phyloP scores from a whole-genome alignment of 2,888 invertebrate genomes.

The Esperia sulphurella region DNA sequence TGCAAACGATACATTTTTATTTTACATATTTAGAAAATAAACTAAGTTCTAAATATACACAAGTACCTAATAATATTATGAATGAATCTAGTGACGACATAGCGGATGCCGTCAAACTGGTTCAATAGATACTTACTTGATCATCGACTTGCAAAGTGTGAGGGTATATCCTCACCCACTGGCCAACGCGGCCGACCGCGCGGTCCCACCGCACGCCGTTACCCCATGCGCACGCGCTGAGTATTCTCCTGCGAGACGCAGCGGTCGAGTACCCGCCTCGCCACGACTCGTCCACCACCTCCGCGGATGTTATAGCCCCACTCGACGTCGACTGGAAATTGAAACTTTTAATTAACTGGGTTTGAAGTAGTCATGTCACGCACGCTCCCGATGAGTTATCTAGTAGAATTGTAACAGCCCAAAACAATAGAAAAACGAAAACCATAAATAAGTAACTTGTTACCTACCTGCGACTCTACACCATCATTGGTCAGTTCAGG shows the following conservation, averaged over 20 bases:
- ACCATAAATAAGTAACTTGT: no score
- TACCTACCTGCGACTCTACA: slow-evolving; percentile 46
- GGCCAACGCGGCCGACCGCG: slow-evolving; percentile 82
- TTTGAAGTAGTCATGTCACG: neutral
- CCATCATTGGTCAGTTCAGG: slow-evolving; percentile 39
- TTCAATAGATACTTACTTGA: slow-evolving; percentile 35
- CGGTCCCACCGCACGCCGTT: slow-evolving; percentile 85
- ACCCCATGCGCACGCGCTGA: slow-evolving; percentile 79
- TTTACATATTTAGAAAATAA: no score
- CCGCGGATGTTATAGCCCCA: slow-evolving; percentile 37
- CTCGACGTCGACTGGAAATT: slow-evolving; percentile 41
- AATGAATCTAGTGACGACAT: no score
- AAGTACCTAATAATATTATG: no score
- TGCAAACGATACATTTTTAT: no score
- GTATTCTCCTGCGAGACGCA: slow-evolving; percentile 58
- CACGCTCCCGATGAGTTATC: no score
- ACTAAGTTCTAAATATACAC: no score
- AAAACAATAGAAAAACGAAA: no score
- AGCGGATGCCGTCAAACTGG: no score
- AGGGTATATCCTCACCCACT: slow-evolving; percentile 89
- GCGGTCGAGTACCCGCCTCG: slow-evolving; percentile 66
- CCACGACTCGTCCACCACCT: slow-evolving; percentile 61
- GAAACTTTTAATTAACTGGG: slow-evolving; percentile 2
- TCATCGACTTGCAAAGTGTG: slow-evolving; percentile 54
- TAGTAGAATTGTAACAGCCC: no score